Percentiles rank a stretch among this genome's conserved stretches.
Evolutionary conservation across 2,888 invertebrate species (phyloP).

Genomic region (Cerceris rybyensis): DNA sequence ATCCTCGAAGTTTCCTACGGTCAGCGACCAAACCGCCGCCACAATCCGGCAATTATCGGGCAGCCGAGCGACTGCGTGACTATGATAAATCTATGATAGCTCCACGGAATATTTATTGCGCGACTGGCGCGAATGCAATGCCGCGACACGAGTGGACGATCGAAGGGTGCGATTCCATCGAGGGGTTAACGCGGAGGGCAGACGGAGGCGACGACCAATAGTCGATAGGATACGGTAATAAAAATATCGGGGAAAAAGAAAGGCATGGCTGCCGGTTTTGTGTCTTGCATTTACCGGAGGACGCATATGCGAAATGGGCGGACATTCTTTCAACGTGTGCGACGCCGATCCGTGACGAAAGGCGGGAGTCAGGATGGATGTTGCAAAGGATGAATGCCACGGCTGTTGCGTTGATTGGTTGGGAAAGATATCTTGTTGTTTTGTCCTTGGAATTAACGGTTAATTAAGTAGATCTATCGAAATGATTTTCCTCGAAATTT

Average conservation of each 20-base stretch:
- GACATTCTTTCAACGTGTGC: conserved; percentile 32
- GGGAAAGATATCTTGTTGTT: too few species aligned
- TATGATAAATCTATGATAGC: conserved; percentile 77
- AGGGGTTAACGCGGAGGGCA: conserved; percentile 47
- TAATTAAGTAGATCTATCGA: too few species aligned
- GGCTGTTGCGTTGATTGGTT: not conserved
- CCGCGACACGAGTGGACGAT: conserved; percentile 16
- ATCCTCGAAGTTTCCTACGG: conserved; percentile 21
- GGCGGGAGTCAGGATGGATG: conserved; percentile 11
- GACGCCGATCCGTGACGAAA: conserved; percentile 37
- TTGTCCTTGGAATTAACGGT: too few species aligned
- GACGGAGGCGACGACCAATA: conserved; percentile 68
- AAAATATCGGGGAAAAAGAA: conserved; percentile 69
- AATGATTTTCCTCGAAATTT: too few species aligned
- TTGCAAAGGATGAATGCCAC: not conserved
- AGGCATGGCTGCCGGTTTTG: conserved; percentile 53
- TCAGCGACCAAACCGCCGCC: conserved; percentile 48
- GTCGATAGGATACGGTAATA: conserved; percentile 65
- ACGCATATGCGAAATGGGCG: conserved; percentile 34
- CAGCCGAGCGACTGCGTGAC: conserved; percentile 73
- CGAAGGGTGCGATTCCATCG: conserved; percentile 44
- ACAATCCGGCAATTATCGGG: conserved; percentile 74
- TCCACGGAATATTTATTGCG: conserved; percentile 71
- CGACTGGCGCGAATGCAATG: conserved; percentile 74
- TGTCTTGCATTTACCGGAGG: conserved; percentile 27